Base-by-base conservation (phyloP, 92 coral and sea anemone species). In the Epizoanthus illoricatus region DNA sequence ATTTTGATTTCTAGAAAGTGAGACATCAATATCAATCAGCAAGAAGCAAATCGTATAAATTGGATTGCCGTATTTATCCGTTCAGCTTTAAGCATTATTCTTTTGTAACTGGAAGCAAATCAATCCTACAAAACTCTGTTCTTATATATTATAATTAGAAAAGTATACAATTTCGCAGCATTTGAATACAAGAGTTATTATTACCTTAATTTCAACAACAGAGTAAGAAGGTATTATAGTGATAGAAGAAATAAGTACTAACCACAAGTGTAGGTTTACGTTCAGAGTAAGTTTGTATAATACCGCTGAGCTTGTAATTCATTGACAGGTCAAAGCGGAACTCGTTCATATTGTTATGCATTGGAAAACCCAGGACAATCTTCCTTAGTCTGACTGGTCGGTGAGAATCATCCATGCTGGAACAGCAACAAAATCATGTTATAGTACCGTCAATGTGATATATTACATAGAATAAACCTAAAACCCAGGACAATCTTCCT, bases 241-340 rank as follows among this genome's bases (percentile, higher is more conserved):
- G 33, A 54, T 11, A 28, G 2, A n/a, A 17, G 45, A 15, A 60
- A 41, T 28, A 20, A 20, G 28, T 40, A 71, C 95, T 90, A 76
- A 93, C 98, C 97, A 97, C 98, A 19, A 95, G 92, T 15, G 98
- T 95, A 7, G 98, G 98, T 78, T 95, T 95, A 62, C 90, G 85
- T 69, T 91, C 98, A 45, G 95, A 89, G 91, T 93, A 97, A 47
- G 97, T 92, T 64, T 90, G 94, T 42, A 97, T 91, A 52, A 97
- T 88, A 16, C 94, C 94, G 68, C 97, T 97, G 83, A 97, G 89
- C 81, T 93, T 95, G 89, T 95, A 95, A 84, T 93, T 95, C 62
- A 95, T 84, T 19, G 96, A 89, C 73, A 95, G 74, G 89, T 97
- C 99, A 84, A 93, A 93, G 78, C 93, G 86, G 71, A 91, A 93